A percentile compares a stretch with the other conserved stretches of the same genome.
phyloP scores from a whole-genome alignment of 1,140 invertebrate genomes.

The Drosophila quadrilineata region DNA sequence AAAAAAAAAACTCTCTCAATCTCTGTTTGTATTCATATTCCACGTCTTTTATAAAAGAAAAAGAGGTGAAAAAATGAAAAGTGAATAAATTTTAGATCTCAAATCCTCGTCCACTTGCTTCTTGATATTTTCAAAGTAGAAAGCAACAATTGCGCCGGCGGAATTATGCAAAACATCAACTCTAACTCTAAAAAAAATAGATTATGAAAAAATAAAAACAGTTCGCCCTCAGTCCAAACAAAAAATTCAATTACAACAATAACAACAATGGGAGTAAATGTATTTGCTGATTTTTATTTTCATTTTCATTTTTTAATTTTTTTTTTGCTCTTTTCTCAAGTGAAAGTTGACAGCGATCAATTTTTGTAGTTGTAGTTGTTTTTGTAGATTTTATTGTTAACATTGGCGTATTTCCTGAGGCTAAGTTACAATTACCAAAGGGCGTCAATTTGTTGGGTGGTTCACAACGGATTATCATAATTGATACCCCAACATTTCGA shows the following conservation, averaged over 20 bases:
- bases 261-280: slow-evolving; percentile 22
- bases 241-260: slow-evolving; percentile 47
- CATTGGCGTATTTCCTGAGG: slow-evolving; percentile 40
- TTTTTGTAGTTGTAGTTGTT: slow-evolving; percentile 15
- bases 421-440: slow-evolving; percentile 30
- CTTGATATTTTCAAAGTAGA: slow-evolving; percentile 48
- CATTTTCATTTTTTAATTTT: too few species aligned
- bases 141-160: slow-evolving; percentile 26
- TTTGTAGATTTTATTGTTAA: not conserved
- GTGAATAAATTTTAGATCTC: slow-evolving; percentile 22
- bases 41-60: too few species aligned
- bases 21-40: too few species aligned
- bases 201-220: slow-evolving; percentile 15
- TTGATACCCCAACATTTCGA: slow-evolving; percentile 7
- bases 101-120: slow-evolving; percentile 20
- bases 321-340: too few species aligned
- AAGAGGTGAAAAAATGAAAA: slow-evolving; percentile 69
- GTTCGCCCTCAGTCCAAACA: slow-evolving; percentile 13
- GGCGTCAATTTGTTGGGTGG: slow-evolving; percentile 41
- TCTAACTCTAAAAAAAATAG: slow-evolving; percentile 1
- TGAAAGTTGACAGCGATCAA: slow-evolving; percentile 69
- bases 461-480: slow-evolving; percentile 49
- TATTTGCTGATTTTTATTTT: slow-evolving; percentile 39
- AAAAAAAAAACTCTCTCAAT: slow-evolving; percentile 2
- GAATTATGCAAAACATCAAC: slow-evolving; percentile 66